Evolutionary conservation across 1,140 invertebrate genomes (phyloP), one percentile per base, ranked within the genome.

Genomic region (Glossosoma conforme): DNA sequence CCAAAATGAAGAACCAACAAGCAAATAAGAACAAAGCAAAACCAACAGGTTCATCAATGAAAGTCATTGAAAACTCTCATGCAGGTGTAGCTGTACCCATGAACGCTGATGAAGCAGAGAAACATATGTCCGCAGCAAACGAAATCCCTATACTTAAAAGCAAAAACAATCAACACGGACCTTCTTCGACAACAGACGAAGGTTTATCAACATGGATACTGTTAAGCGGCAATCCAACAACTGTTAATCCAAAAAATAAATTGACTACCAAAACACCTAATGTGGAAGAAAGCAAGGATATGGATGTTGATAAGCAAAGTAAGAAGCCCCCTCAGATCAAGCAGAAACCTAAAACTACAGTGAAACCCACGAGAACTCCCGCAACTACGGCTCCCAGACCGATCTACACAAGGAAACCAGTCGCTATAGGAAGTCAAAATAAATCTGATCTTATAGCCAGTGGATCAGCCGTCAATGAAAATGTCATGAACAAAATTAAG

Each of bases 191-290:
- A 0, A 74, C 79, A 1, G 76, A 79, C 28, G 79, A 80, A 59
- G 82, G 83, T 4, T 74, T 87, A 46, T 86, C 84, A 2, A 87
- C 85, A 2, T 87, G 85, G 85, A 81, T 87, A 54, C 66, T 86
- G n/a, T 61, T 87, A 17, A 85, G 81, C 62, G 73, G 76, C 30
- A 70, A 66, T 54, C 64, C 68, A 5, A 52, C 54, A 28, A 69
- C 61, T 36, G 59, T 67, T 18, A 71, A 53, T 11, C 18, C 69
- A 2, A 72, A 72, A 54, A 59, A 66, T 1, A 68, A 63, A 8
- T n/a, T 9, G 17, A 6, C 3, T 18, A 32, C 35, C 25, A 57
- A 38, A 47, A 35, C 35, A 53, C 38, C 52, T 9, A 58, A 42
- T 21, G 14, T 41, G 10, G 38, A 65, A 69, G 35, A 48, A 69